phyloP scores from a whole-genome alignment of 2,888 invertebrate genomes.

The Platycheirus rosarum region DNA sequence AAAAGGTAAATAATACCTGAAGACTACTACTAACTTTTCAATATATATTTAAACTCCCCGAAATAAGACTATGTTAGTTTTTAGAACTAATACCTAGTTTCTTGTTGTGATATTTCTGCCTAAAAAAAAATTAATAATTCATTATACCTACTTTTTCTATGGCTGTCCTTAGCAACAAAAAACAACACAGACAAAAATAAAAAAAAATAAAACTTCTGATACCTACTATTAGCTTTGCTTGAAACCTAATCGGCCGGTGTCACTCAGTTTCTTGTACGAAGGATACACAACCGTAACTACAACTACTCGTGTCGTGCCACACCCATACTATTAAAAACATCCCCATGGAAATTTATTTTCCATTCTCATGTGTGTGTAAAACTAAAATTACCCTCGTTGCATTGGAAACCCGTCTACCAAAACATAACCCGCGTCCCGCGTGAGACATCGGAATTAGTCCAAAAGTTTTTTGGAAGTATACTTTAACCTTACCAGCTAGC shows the following conservation, averaged over 20 bases:
- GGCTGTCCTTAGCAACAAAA: too few relatives aligned
- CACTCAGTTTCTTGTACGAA: conserved; percentile 51
- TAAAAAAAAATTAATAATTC: too few relatives aligned
- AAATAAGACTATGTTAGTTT: too few relatives aligned
- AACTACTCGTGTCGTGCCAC: conserved; percentile 15
- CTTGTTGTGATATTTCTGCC: too few relatives aligned
- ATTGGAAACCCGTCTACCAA: conserved; percentile 39
- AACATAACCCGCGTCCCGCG: conserved; percentile 58
- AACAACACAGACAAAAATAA: too few relatives aligned
- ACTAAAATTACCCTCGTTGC: conserved; percentile 11
- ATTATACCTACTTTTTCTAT: too few relatives aligned
- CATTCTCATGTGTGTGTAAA: not conserved
- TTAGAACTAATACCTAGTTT: too few relatives aligned
- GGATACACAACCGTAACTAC: conserved; percentile 25
- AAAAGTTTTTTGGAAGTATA: conserved; percentile 51
- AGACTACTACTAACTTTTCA: too few relatives aligned
- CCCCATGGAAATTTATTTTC: conserved; percentile 56
- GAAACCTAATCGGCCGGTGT: conserved; percentile 57
- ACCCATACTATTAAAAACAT: too few relatives aligned
- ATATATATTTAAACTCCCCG: too few relatives aligned
- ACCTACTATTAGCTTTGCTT: conserved; percentile 63
- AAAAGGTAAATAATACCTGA: too few relatives aligned
- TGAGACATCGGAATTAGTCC: conserved; percentile 61
- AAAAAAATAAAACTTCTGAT: conserved; percentile 33
- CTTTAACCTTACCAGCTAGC: conserved; percentile 33